Evolutionary conservation across 2,113 vertebrate species (phyloP).

Genomic region (Perccottus glenii): DNA sequence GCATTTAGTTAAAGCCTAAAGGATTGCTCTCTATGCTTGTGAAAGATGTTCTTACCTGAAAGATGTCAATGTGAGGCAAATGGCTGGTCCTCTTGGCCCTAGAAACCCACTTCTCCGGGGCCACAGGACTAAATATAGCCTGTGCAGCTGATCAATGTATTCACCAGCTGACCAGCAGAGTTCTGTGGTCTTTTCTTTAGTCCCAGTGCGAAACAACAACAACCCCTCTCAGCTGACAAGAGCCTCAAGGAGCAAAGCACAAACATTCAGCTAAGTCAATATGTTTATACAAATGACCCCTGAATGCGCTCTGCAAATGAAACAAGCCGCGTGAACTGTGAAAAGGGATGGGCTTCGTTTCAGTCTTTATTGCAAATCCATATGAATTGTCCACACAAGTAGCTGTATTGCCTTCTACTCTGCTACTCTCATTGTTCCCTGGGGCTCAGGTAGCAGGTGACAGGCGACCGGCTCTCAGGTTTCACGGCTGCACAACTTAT

Average conservation of each 20-base stretch:
- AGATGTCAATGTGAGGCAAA: slow-evolving; percentile 6
- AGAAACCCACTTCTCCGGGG: slow-evolving; percentile 18
- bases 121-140: slow-evolving; percentile 13
- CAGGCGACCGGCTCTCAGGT: slow-evolving; percentile 72
- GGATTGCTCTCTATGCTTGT: too few relatives aligned
- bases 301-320: slow-evolving; percentile 22
- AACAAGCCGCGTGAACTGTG: background rate
- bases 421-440: slow-evolving; percentile 27
- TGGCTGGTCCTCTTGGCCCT: slow-evolving; percentile 7
- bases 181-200: slow-evolving; percentile 33
- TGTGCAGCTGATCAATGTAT: slow-evolving; percentile 28
- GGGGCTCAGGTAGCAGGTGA: slow-evolving; percentile 68
- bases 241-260: slow-evolving; percentile 30
- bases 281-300: slow-evolving; percentile 36
- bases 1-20: too few relatives aligned
- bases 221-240: slow-evolving; percentile 39
- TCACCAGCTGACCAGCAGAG: slow-evolving; percentile 12
- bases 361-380: slow-evolving; percentile 20
- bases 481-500: slow-evolving; percentile 72
- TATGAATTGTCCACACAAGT: slow-evolving; percentile 24
- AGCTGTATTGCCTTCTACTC: slow-evolving; percentile 23
- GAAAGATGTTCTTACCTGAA: slow-evolving; percentile 51
- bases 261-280: slow-evolving; percentile 41
- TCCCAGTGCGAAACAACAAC: slow-evolving; percentile 2
- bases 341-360: slow-evolving; percentile 26